Evolutionary conservation across 1,140 invertebrate genomes (phyloP).

Genomic region (Hylyphantes graminicola): DNA sequence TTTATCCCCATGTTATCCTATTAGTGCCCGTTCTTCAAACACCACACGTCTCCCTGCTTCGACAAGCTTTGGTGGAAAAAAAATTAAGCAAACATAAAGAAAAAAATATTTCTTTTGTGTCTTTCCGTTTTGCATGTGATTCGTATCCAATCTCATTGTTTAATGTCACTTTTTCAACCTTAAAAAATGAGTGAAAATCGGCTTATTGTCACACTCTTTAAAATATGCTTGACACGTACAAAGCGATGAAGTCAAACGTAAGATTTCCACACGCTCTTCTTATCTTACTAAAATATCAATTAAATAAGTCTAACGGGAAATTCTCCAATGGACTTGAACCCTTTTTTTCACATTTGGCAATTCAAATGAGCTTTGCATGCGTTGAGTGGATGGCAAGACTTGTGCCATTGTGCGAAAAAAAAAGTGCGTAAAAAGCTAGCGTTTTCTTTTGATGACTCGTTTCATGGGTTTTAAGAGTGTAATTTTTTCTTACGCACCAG

Average conservation of each 20-base stretch:
- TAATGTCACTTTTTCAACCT: conserved; percentile 39
- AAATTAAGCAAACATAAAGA: background rate
- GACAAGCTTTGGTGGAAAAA: background rate
- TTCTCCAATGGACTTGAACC: too few species aligned
- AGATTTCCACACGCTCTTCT: too few species aligned
- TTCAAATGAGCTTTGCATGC: background rate
- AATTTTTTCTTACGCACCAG: background rate
- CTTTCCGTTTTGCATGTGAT: conserved; percentile 45
- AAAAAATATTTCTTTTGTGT: conserved; percentile 6
- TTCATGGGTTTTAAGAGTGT: conserved; percentile 13
- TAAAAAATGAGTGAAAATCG: conserved; percentile 28
- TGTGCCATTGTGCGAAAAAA: conserved; percentile 16
- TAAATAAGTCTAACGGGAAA: too few species aligned
- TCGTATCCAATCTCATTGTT: conserved; percentile 49
- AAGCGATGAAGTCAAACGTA: too few species aligned
- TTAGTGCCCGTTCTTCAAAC: too few species aligned
- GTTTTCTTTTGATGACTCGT: conserved; percentile 36
- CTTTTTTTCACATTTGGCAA: too few species aligned
- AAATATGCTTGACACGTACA: conserved; percentile 41
- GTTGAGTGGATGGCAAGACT: conserved; percentile 9
- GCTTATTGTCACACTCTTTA: conserved; percentile 47
- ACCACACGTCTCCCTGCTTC: conserved; percentile 1
- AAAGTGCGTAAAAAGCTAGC: conserved; percentile 35
- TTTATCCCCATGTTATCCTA: too few species aligned
- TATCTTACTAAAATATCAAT: too few species aligned